Percentiles rank a stretch among this genome's conserved stretches.
phyloP scores from a whole-genome alignment of 2,888 invertebrate species.

The Abrostola triplasia region DNA sequence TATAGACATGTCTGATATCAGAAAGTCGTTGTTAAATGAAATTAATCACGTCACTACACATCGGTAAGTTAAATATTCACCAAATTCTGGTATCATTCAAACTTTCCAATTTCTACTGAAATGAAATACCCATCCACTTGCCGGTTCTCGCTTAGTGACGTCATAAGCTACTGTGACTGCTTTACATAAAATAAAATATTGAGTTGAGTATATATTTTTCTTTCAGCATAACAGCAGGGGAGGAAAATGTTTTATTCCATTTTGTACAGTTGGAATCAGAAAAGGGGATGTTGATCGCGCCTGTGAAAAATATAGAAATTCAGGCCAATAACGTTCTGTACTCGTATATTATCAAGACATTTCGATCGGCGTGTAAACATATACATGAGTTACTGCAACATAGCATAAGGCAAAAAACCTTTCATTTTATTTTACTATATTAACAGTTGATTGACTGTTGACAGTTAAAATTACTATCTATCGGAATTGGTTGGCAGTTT shows the following conservation, averaged over 20 bases:
- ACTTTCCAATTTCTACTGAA: too few species aligned
- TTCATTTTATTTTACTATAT: background rate
- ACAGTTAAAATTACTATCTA: too few species aligned
- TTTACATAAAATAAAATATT: background rate
- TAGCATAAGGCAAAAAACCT: slow-evolving; percentile 84
- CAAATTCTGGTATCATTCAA: background rate
- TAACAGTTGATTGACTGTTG: too few species aligned
- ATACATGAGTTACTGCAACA: slow-evolving; percentile 93
- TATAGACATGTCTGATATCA: slow-evolving; percentile 91
- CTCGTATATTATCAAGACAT: slow-evolving; percentile 90
- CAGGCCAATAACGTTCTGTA: slow-evolving; percentile 81
- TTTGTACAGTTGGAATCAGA: slow-evolving; percentile 92
- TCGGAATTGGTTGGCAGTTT: too few species aligned
- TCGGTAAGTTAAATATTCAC: slow-evolving; percentile 62
- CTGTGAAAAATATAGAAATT: slow-evolving; percentile 79
- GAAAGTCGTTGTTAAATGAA: slow-evolving; percentile 92
- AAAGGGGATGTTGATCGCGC: slow-evolving; percentile 92
- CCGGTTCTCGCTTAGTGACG: too few species aligned
- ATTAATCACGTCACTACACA: slow-evolving; percentile 89
- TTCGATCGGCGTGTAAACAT: slow-evolving; percentile 91
- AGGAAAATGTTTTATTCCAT: slow-evolving; percentile 92
- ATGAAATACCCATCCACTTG: too few species aligned
- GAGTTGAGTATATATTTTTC: background rate
- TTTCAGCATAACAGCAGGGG: slow-evolving; percentile 90
- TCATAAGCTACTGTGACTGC: too few species aligned